These are phyloP conservation scores for Eristalis pertinax DNA, from an alignment of 2,888 invertebrate species.

Conservation along the genomic window DNA sequence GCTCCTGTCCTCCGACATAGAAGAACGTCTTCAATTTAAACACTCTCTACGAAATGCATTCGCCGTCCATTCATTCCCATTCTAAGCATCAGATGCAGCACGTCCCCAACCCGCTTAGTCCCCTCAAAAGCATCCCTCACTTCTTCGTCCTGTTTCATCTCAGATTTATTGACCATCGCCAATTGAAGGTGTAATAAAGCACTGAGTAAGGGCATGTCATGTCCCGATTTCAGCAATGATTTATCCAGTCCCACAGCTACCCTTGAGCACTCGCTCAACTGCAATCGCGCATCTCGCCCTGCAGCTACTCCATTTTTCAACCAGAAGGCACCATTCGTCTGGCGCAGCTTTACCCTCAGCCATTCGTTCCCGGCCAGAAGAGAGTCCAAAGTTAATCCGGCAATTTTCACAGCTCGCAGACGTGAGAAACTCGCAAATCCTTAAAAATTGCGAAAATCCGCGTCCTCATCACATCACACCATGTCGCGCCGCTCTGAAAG, in stretches of 20 bases:
- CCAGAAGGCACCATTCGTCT: background rate
- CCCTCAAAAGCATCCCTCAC: too few relatives aligned
- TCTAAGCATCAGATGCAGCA: background rate
- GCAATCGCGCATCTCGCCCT: background rate
- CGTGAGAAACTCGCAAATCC: constrained; percentile 72
- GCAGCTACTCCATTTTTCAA: background rate
- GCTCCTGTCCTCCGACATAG: too few relatives aligned
- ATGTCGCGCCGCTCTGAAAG: background rate
- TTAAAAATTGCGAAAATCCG: constrained; percentile 71
- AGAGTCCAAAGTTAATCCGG: constrained; percentile 54
- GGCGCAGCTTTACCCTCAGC: background rate
- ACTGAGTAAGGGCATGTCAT: background rate
- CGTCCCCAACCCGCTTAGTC: too few relatives aligned
- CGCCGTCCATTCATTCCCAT: background rate
- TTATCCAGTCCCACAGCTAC: background rate
- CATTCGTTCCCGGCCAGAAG: background rate
- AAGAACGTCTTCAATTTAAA: too few relatives aligned
- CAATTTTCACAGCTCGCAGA: constrained; percentile 69
- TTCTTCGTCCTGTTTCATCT: too few relatives aligned
- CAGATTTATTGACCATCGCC: background rate
- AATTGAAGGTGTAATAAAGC: too few relatives aligned
- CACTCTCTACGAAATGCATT: too few relatives aligned
- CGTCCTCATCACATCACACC: constrained; percentile 46
- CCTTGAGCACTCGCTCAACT: background rate
- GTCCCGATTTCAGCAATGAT: background rate